These are phyloP conservation scores for Drosophila differens DNA, from an alignment of 2,888 invertebrate genomes.

Conservation along the genomic window DNA sequence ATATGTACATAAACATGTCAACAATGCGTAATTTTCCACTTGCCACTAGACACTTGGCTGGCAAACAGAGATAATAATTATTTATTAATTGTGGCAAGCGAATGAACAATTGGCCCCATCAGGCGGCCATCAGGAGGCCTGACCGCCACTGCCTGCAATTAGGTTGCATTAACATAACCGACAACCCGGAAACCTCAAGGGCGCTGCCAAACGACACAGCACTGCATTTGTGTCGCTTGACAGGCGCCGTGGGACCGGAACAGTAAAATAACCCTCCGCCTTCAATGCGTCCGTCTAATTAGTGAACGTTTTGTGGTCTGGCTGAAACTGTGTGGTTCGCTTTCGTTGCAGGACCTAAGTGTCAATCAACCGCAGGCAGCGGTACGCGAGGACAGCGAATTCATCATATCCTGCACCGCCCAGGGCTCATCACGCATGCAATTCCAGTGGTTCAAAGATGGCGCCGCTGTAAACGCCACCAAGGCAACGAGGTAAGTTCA, in stretches of 20 bases:
- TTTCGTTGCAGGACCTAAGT: slow-evolving; percentile 85
- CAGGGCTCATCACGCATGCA: slow-evolving; percentile 91
- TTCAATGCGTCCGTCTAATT: slow-evolving; percentile 39
- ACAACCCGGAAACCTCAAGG: slow-evolving; percentile 63
- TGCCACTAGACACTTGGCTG: slow-evolving; percentile 37
- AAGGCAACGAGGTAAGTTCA: slow-evolving; percentile 89
- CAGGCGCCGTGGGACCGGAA: slow-evolving; percentile 34
- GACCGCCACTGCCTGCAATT: slow-evolving; percentile 54
- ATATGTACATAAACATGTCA: slow-evolving; percentile 63
- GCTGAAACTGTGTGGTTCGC: slow-evolving; percentile 12
- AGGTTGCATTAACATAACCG: slow-evolving; percentile 71
- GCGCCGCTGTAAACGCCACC: slow-evolving; percentile 90
- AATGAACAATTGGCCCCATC: slow-evolving; percentile 72
- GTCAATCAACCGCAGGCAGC: slow-evolving; percentile 86
- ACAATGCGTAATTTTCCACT: slow-evolving; percentile 63
- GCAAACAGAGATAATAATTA: slow-evolving; percentile 65
- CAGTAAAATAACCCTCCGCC: slow-evolving; percentile 4
- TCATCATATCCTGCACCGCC: slow-evolving; percentile 91
- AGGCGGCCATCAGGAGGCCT: slow-evolving; percentile 59
- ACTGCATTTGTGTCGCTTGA: slow-evolving; percentile 26
- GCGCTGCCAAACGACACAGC: slow-evolving; percentile 2
- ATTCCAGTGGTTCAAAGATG: slow-evolving; percentile 94
- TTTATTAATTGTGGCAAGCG: slow-evolving; percentile 77
- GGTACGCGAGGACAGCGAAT: slow-evolving; percentile 90
- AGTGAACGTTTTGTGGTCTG: slow-evolving; percentile 47